Evolutionary conservation across 2,797 vertebrate species (phyloP), one percentile per base, ranked within the genome.

Genomic region (Gymnocypris eckloni): DNA sequence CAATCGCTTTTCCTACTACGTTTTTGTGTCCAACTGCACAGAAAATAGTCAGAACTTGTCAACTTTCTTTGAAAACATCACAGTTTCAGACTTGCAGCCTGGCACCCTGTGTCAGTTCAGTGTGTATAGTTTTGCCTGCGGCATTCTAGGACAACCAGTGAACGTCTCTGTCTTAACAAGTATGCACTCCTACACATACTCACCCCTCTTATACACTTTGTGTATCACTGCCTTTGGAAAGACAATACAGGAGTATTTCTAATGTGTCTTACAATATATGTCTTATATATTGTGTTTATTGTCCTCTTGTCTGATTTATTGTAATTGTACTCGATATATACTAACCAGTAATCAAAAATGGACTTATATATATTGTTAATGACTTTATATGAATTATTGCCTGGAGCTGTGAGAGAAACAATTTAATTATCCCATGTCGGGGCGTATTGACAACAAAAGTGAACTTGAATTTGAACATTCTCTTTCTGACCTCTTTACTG

Each of bases 71-170:
- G 79, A 87, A 71, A 87, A 37, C 79, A 85, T 85, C 54, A 84
- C n/a, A 6, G 20, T 89, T 0, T 4, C 73, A 37, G 54, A 41
- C 48, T 80, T 89, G 67, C 6, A 52, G 16, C 82, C 88, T 66
- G 88, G 88, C 4, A 75, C 82, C 18, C 12, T 22, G 25, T 89
- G 56, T 41, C 70, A 56, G 56, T 85, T 86, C 67, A 82, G 25
- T 20, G 3, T 89, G 9, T 85, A 82, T 71, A 89, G 88, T 72
- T 66, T 50, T 8, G 78, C 79, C n/a, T 28, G 77, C 1, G 12
- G 4, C 66, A 59, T 82, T 39, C 10, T 37, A 10, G 85, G 88
- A 22, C 15, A 79, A 43, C 82, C 82, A 37, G 6, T 9, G 37
- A 85, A 28, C 28, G 20, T 67, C 79, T 72, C 48, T 33, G 20